A percentile compares a stretch with the other conserved stretches of the same genome.
Evolutionary conservation across 2,888 invertebrate genomes (phyloP).

Genomic region (Cheilosia variabilis): DNA sequence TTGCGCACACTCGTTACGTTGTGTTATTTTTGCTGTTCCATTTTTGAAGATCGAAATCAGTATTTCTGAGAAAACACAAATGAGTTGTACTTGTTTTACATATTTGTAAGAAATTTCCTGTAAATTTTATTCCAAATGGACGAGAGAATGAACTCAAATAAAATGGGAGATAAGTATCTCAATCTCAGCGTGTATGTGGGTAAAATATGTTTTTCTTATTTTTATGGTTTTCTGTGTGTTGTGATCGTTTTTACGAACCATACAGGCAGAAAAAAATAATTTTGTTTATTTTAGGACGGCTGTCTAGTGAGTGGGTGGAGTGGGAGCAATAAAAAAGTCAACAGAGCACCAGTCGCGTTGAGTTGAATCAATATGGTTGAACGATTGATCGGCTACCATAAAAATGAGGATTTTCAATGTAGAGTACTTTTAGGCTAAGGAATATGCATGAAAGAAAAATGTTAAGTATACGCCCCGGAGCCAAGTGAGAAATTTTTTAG

Average conservation of each 20-base stretch:
- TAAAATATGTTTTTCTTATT: constrained; percentile 15
- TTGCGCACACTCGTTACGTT: constrained; percentile 38
- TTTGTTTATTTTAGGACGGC: constrained; percentile 48
- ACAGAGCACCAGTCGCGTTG: neutral
- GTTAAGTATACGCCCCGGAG: constrained; percentile 29
- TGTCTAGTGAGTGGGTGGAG: constrained; percentile 20
- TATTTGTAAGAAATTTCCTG: too few relatives aligned
- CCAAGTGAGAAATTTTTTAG: neutral
- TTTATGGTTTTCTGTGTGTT: constrained; percentile 39
- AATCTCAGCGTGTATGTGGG: constrained; percentile 8
- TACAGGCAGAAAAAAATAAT: constrained; percentile 15
- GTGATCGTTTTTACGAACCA: constrained; percentile 28
- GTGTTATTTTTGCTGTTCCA: neutral
- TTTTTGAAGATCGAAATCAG: neutral
- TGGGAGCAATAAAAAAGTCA: neutral
- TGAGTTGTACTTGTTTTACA: constrained; percentile 11
- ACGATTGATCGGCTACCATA: neutral
- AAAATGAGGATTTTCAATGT: neutral
- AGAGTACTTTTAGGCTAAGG: constrained; percentile 37
- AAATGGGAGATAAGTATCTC: neutral
- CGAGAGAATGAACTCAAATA: neutral
- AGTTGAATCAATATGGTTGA: constrained; percentile 2
- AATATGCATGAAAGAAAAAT: neutral
- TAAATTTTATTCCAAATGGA: too few relatives aligned
- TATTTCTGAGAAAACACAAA: constrained; percentile 20